These are phyloP conservation scores for Caretta caretta DNA, from an alignment of 2,113 vertebrate species.

Conservation along the genomic window DNA sequence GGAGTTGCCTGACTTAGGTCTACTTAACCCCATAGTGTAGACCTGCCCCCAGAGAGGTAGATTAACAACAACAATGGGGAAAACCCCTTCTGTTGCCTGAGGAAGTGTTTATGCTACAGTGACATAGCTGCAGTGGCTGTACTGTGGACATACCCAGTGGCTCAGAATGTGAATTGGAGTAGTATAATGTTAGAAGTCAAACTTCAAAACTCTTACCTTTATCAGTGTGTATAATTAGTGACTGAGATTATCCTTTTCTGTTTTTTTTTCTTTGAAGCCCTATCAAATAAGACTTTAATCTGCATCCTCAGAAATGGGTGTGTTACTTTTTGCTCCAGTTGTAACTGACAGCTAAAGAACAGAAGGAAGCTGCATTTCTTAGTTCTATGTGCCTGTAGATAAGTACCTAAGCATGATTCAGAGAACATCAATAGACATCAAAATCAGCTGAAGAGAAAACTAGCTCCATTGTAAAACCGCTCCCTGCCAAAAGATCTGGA, in stretches of 20 bases:
- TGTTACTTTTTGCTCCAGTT: fast-evolving
- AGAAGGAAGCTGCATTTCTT: fast-evolving
- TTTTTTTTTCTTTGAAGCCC: background rate
- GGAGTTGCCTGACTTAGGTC: too few species aligned
- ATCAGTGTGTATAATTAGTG: background rate
- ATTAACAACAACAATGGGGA: background rate
- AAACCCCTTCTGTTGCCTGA: background rate
- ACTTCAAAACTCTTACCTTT: background rate
- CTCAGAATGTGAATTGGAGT: background rate
- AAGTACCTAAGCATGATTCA: background rate
- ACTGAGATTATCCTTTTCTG: background rate
- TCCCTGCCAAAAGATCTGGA: background rate
- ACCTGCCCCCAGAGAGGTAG: background rate
- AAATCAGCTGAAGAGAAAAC: background rate
- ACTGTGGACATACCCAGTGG: background rate
- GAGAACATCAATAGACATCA: background rate
- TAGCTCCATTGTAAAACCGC: fast-evolving
- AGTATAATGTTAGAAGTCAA: background rate
- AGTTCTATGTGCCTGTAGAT: background rate
- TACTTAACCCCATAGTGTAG: too few species aligned
- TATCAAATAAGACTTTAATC: background rate
- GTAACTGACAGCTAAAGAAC: fast-evolving
- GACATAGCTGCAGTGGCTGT: background rate
- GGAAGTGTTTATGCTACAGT: fast-evolving
- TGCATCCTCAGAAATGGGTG: background rate